phyloP scores from a whole-genome alignment of 2,888 invertebrate species.

The Cyaniris semiargus region DNA sequence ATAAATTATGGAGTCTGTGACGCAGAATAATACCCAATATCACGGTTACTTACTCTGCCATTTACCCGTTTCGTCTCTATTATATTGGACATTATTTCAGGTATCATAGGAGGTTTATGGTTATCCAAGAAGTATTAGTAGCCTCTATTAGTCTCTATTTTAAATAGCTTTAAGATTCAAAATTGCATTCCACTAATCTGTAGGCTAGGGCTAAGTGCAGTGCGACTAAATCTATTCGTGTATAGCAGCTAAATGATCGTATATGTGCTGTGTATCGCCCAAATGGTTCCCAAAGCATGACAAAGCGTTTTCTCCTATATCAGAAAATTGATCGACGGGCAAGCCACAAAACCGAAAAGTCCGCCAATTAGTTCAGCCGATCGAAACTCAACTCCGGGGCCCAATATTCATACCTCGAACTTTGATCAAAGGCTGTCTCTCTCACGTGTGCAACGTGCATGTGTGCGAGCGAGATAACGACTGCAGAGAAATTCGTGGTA shows the following conservation, averaged over 20 bases:
- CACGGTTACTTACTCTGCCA: constrained; percentile 57
- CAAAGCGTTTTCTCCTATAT: constrained; percentile 50
- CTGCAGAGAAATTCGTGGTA: background rate
- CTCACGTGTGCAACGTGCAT: background rate
- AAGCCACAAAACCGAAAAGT: background rate
- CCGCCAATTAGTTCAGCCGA: background rate
- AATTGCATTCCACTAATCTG: constrained; percentile 36
- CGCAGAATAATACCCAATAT: constrained; percentile 65
- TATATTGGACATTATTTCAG: constrained; percentile 9
- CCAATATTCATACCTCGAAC: background rate
- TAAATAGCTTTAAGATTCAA: background rate
- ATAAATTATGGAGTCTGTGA: constrained; percentile 55
- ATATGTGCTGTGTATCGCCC: constrained; percentile 75
- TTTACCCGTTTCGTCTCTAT: constrained; percentile 36
- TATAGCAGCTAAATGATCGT: constrained; percentile 64
- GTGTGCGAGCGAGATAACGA: background rate
- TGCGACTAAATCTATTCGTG: constrained; percentile 53
- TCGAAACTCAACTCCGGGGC: background rate
- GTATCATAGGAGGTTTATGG: background rate
- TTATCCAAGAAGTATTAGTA: background rate
- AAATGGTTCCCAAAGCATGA: constrained; percentile 67
- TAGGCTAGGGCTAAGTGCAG: constrained; percentile 68
- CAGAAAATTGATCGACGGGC: constrained; percentile 20
- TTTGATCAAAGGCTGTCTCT: background rate
- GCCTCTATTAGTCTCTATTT: background rate